Evolutionary conservation across 2,888 invertebrate species (phyloP), one percentile per base, ranked within the genome.

Genomic region (Dorcus hopei): DNA sequence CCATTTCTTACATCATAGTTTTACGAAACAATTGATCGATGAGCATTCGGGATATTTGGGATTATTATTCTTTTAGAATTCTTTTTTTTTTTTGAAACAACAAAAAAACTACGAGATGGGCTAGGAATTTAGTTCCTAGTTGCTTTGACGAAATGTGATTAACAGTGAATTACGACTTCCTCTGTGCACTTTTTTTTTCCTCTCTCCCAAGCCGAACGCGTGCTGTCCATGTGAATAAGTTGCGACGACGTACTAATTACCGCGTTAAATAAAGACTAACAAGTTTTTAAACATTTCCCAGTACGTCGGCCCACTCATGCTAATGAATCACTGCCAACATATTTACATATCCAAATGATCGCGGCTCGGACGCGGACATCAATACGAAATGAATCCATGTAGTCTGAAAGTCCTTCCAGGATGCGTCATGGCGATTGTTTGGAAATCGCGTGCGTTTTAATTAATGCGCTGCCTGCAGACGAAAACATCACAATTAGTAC

Each of bases 391-490:
- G 16, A 16, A 45, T 33, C 26, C 26, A 33, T 33, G 26, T 23
- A 23, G 45, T 11, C 45, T 41, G 14, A 19, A 45, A 45, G 16
- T 45, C 23, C 23, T 45, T 16, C 45, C 26, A 33, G 4, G 26
- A 19, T 45, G 45, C 16, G 19, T 45, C 45, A 45, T 19, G 19
- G 9, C 45, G 45, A 45, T 45, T 45, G 45, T 45, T 45, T 45
- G 9, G 14, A 45, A 11, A 9, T 45, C 45, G 45, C 45, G 45
- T 19, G 26, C 57, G 47, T 8, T 57, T 52, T 47, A 56, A 57
- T 57, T 57, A 45, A 45, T 45, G 6, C 19, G 45, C 16, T 11
- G 16, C 9, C 9, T 19, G 23, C 23, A 45, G 23, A 45, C 45
- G 23, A 45, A 45, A 45, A 45, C 45, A 19, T 19, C 9, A 11